Base-by-base conservation (phyloP, 2,888 invertebrate species). In the Diaperis boleti region DNA sequence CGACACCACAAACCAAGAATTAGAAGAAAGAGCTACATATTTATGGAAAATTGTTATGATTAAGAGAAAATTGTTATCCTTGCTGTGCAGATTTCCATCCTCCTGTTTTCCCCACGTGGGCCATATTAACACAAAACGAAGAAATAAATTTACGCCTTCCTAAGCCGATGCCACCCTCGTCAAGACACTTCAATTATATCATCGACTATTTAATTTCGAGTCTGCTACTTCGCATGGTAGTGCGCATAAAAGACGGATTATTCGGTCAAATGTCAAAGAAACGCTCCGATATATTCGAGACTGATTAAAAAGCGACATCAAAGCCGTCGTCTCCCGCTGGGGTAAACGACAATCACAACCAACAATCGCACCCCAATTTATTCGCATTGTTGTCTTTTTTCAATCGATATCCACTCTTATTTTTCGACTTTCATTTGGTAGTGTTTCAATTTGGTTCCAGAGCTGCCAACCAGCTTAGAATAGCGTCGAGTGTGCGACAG, bases 221-320 rank as follows among this genome's bases (percentile, higher is more conserved):
- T 35, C 50, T 59, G 49, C 10, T 29, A n/a, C n/a, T n/a, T 41
- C 26, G 26, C n/a, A n/a, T n/a, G n/a, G n/a, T n/a, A n/a, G n/a
- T n/a, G n/a, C 4, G 69, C 68, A 79, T 78, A 80, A 81, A 80
- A 78, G 79, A 73, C 78, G 77, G 78, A 80, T 81, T 81, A 81
- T 78, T 79, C 79, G 81, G 81, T 81, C 81, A 81, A 79, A 79
- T 80, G 80, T 81, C 80, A 81, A 81, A 81, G 81, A 77, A 80
- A 77, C 76, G 76, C 74, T 76, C 72, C 77, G 72, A 77, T 78
- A 74, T 64, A 76, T 80, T 78, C 76, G 76, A 74, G 78, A 76
- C 79, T 80, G 80, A 81, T 81, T 81, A 81, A 81, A 81, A 81
- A 80, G 79, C 78, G 78, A 80, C 80, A 78, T 81, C 80, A 81